Base-by-base conservation (phyloP, 2,888 invertebrate genomes). In the Psylliodes chrysocephalus region DNA sequence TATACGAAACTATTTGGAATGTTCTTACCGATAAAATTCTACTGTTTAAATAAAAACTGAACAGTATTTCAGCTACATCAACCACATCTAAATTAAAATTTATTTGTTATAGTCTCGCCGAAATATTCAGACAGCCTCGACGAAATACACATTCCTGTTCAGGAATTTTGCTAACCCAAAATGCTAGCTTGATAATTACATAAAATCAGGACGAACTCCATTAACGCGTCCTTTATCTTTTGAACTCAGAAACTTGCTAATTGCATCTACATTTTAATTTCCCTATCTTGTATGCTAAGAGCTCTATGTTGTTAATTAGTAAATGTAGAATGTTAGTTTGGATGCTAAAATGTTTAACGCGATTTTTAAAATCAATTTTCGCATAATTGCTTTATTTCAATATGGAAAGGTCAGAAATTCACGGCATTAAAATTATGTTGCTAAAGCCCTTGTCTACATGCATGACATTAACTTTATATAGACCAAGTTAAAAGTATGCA, bases 181-280 rank as follows among this genome's bases (percentile, higher is more conserved):
- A 14, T 35, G 14, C 35, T 35, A 12, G 35, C 35, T 35, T 12
- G 35, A 14, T 35, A 35, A 35, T 35, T 35, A 35, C 6, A 35
- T 35, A 35, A 35, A 35, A 35, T 35, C 35, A 35, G 12, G 35
- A 14, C 14, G 2, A 35, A 35, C n/a, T 35, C 35, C 35, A 35
- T 35, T 35, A 35, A 35, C 35, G 35, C 14, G 35, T 12, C 35
- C 35, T 35, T 35, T 35, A 35, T 35, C 35, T 35, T 35, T 35
- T 35, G 35, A 35, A 14, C 12, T 35, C 14, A 12, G 35, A 12
- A 35, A 35, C 35, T 35, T 35, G 35, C 35, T 35, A 35, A 35
- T 35, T 35, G 35, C 35, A 35, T 35, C 35, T 12, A 35, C 4
- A 35, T 35, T 35, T 35, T 35, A 35, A 35, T 35, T 35, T 35